Evolutionary conservation across 2,797 vertebrate genomes (phyloP), one percentile per base, ranked within the genome.

Genomic region (Naso thynnoides): DNA sequence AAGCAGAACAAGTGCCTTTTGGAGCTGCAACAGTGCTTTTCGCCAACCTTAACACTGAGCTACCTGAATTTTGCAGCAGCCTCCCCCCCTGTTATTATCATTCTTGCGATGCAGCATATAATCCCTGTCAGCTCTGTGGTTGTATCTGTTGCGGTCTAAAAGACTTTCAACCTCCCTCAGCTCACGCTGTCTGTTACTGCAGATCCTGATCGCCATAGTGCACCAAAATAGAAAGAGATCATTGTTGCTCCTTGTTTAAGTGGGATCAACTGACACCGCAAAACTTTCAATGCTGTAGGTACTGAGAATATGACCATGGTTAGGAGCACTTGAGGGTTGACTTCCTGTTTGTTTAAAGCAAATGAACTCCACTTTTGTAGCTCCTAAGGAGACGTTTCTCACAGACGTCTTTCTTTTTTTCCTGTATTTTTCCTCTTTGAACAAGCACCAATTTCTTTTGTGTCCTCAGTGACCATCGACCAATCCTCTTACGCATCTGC

Each of bases 61-160:
- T 80, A 76, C 77, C 78, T 86, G 68, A 78, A 39, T 68, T 64
- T 62, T 31, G 38, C 63, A 44, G 64, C 64, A 24, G 48, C 53
- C 47, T 13, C 56, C 59, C 48, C 5, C 41, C 70, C 79, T 84
- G 63, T 86, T 73, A 80, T 89, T 89, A 83, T 82, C 81, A 88
- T 88, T 87, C 83, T 61, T 86, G 62, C 60, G 78, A 87, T 70
- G 81, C 65, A 50, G 70, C 52, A 14, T 65, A 74, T 70, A 80
- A 80, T 84, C 76, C 57, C 62, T 27, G 48, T 73, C 81, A 64
- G 69, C 60, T 57, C 58, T 70, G 58, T 10, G 58, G 69, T 44
- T 67, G 44, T 39, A 69, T 86, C 70, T 72, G 69, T 56, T 41
- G 50, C 15, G 13, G 52, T 70, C 56, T 60, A 41, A 24, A 70